Base-by-base conservation (phyloP, 2,113 vertebrate genomes). In the Elephas maximus region DNA sequence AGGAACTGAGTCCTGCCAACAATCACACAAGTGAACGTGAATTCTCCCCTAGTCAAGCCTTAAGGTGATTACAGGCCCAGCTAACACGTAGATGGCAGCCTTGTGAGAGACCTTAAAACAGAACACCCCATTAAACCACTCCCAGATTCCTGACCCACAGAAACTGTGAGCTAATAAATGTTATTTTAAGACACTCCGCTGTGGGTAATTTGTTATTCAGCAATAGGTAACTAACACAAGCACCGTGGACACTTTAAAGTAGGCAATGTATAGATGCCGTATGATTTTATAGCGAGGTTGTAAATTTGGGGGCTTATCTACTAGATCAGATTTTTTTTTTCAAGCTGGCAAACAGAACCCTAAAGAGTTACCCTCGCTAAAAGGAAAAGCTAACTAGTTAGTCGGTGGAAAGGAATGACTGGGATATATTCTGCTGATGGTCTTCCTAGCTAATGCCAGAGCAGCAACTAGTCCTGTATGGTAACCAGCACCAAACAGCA, bases 291-390 rank as follows among this genome's bases (percentile, higher is more conserved):
- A 91, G 44, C 23, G 28, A 51, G 7, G 26, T 21, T 94, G 11
- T 62, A 86, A 89, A 86, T 91, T 85, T 71, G 65, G 20, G 45
- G 33, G 28, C 30, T 93, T 93, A 63, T 63, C 44, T 84, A 80
- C 7, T 78, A 83, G 53, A 67, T 41, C 62, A 18, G 63, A 41
- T 53, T 65, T 83, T 48, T 93, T 33, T 60, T 81, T 92, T 92
- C 48, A 93, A 93, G 44, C 48, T 45, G 83, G 71, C 82, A 96
- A 86, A 79, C 67, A 93, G 48, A 93, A 91, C 45, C 18, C 65
- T 45, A 62, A 79, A 63, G 44, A 51, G 7, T 48, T 73, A n/a
- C 44, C 78, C 60, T 94, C 71, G 57, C 51, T 73, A 93, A 67
- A 28, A 21, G 83, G 63, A 94, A 80, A 51, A 88, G 15, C 6